Evolutionary conservation across 37 sponge, comb jelly and placozoan species (phyloP).

Genomic region (Chondrilla cf. caribensis): DNA sequence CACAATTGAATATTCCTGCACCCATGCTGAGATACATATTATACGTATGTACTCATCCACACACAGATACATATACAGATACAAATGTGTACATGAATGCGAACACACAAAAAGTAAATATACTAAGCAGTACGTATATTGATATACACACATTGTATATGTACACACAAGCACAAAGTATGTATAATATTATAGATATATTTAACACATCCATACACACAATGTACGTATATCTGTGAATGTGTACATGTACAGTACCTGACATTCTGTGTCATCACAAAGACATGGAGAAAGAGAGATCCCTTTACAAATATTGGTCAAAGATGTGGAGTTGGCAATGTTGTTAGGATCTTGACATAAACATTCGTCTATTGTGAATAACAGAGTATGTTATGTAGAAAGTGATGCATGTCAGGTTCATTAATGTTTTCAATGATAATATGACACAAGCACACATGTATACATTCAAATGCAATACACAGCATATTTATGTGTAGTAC

Average conservation of each 20-base stretch:
- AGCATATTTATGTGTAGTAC: too few species aligned
- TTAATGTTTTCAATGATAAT: too few species aligned
- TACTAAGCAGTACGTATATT: neutral
- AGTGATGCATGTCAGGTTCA: too few species aligned
- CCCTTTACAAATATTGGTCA: neutral
- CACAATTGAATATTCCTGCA: too few species aligned
- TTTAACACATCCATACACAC: too few species aligned
- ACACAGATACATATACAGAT: neutral
- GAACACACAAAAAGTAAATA: neutral
- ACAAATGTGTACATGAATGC: neutral
- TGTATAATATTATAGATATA: neutral
- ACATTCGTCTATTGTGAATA: neutral
- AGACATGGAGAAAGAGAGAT: neutral
- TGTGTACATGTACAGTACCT: neutral
- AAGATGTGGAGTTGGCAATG: neutral
- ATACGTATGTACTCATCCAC: too few species aligned
- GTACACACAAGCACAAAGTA: neutral
- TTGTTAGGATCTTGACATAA: neutral
- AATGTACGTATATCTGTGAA: too few species aligned
- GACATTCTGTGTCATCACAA: neutral
- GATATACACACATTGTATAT: too few species aligned
- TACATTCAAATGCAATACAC: too few species aligned
- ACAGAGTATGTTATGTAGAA: too few species aligned
- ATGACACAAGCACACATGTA: too few species aligned
- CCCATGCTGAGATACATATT: neutral